These are phyloP conservation scores for Dynastes tityus DNA, from an alignment of 2,888 invertebrate genomes.

Conservation along the genomic window DNA sequence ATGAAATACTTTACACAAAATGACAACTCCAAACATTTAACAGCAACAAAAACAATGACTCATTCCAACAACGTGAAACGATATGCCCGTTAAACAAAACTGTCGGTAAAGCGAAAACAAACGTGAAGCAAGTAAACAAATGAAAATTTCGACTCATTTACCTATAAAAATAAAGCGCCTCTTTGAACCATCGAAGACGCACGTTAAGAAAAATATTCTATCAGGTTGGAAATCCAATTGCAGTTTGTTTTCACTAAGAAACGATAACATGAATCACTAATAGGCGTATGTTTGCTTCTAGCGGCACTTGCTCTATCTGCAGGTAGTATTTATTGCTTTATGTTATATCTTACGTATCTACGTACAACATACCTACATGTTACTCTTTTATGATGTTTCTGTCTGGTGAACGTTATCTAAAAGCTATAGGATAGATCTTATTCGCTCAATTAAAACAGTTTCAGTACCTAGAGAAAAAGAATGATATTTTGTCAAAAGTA, in stretches of 20 bases:
- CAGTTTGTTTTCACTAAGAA: conserved; percentile 2
- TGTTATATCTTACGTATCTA: no score
- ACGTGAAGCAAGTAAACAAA: conserved; percentile 6
- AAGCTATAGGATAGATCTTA: no score
- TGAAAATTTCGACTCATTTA: conserved; percentile 18
- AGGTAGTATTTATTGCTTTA: no score
- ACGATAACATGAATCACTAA: conserved; percentile 1
- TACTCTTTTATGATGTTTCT: no score
- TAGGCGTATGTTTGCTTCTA: neutral
- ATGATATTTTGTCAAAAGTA: no score
- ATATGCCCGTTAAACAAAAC: neutral
- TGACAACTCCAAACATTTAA: neutral
- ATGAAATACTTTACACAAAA: neutral
- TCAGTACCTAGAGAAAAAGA: no score
- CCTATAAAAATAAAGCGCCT: conserved; percentile 3
- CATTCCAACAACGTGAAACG: neutral
- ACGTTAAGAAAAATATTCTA: neutral
- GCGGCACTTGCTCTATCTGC: neutral
- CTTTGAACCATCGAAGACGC: neutral
- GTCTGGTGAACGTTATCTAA: no score
- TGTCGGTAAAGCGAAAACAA: neutral
- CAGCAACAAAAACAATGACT: conserved; percentile 18
- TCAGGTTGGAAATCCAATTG: neutral
- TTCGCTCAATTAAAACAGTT: no score
- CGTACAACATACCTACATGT: no score